Conservation (phyloP, 2,113 vertebrate genomes). For the Alethe diademata region DNA sequence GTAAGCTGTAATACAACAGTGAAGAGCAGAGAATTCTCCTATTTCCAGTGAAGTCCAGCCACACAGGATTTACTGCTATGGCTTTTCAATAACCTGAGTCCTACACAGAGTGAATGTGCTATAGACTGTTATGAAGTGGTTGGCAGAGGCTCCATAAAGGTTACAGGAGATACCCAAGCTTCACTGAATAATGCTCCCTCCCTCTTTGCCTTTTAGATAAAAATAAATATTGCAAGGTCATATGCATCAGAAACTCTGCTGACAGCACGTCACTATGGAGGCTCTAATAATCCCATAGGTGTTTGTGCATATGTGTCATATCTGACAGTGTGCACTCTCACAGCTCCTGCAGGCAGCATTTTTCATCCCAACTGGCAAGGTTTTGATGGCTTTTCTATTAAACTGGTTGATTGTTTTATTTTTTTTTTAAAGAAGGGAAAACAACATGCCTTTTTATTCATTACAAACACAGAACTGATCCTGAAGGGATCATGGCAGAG, state of each 20-base stretch:
- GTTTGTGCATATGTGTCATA: neutral
- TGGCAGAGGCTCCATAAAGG: neutral
- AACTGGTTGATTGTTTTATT: neutral
- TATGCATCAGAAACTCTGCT: neutral
- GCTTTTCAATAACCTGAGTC: neutral
- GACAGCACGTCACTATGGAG: neutral
- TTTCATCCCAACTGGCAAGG: neutral
- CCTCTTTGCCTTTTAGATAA: neutral
- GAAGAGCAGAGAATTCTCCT: conserved; percentile 26
- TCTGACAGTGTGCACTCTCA: conserved; percentile 9
- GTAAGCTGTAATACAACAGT: neutral
- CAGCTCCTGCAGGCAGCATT: neutral
- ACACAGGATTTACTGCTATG: neutral
- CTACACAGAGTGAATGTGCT: neutral
- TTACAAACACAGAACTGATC: neutral
- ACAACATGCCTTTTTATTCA: neutral
- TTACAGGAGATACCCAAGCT: neutral
- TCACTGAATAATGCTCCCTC: neutral
- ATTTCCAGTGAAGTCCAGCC: neutral
- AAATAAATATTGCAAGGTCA: conserved; percentile 14
- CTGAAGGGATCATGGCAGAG: neutral
- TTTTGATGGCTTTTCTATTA: neutral
- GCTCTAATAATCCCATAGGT: conserved; percentile 3
- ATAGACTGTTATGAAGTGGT: neutral
- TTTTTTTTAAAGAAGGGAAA: neutral